phyloP scores from a whole-genome alignment of 2,888 invertebrate genomes.

The Drosophila kuntzei region DNA sequence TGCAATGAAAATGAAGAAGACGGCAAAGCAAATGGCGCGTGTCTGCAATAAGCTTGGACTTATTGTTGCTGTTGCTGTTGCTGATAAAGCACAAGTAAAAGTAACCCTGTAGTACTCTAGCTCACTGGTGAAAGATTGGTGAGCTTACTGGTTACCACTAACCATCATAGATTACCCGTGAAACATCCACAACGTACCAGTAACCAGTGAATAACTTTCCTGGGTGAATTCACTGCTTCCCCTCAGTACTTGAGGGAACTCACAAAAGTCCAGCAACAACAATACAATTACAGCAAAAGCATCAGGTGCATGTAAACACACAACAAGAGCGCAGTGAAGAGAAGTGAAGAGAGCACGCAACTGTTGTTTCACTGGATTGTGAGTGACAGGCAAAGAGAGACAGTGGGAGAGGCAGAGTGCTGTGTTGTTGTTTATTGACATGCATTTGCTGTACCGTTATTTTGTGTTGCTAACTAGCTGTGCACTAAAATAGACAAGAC shows the following conservation, averaged over 20 bases:
- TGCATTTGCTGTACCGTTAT: conserved; percentile 26
- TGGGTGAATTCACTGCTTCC: too few relatives aligned
- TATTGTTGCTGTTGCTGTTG: conserved; percentile 10
- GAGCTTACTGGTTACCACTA: too few relatives aligned
- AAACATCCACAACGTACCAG: too few relatives aligned
- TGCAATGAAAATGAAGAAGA: neutral
- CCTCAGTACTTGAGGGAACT: too few relatives aligned
- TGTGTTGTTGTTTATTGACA: conserved; percentile 31
- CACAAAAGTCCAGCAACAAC: conserved; percentile 20
- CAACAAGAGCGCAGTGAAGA: neutral
- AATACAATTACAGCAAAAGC: conserved; percentile 29
- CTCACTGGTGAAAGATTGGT: too few relatives aligned
- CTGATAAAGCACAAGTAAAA: conserved; percentile 48
- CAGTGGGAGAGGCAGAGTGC: neutral
- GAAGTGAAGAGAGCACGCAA: conserved; percentile 6
- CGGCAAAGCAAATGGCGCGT: conserved; percentile 51
- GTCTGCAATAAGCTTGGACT: conserved; percentile 42
- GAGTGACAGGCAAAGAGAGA: neutral
- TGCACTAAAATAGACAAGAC: conserved; percentile 14
- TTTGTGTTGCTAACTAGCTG: conserved; percentile 9
- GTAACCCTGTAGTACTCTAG: too few relatives aligned
- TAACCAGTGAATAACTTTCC: too few relatives aligned
- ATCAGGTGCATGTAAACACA: conserved; percentile 30
- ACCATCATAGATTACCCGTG: too few relatives aligned
- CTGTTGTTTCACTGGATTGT: neutral